Percentiles rank a stretch among this genome's conserved stretches.
Conservation (phyloP, 2,797 vertebrate genomes). For the Aratinga solstitialis region DNA sequence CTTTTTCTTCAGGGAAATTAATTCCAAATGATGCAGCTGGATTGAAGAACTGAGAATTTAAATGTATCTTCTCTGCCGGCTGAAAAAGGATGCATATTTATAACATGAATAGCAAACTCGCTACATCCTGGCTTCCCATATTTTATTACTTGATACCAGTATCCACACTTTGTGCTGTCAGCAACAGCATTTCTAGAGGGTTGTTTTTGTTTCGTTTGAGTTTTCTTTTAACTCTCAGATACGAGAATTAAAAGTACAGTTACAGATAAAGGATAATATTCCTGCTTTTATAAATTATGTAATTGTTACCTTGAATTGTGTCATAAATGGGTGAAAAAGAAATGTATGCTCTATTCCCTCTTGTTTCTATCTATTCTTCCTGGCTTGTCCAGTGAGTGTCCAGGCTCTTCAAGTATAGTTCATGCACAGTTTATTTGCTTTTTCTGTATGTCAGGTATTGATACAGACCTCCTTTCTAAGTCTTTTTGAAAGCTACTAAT, state of each 20-base stretch:
- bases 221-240: not conserved
- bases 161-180: not conserved
- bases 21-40: slow-evolving; percentile 43
- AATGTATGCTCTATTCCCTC: not conserved
- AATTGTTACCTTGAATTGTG: not conserved
- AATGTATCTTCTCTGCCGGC: slow-evolving; percentile 10
- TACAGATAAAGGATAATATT: not conserved
- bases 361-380: not conserved
- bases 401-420: not conserved
- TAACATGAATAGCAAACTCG: not conserved
- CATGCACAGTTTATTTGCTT: not conserved
- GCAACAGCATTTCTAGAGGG: not conserved
- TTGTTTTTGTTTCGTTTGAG: fast-evolving
- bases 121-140: not conserved
- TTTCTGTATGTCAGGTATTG: not conserved
- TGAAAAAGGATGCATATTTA: slow-evolving; percentile 43
- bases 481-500: not conserved
- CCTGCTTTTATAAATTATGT: not conserved
- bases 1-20: slow-evolving; percentile 55
- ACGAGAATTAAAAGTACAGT: not conserved
- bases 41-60: slow-evolving; percentile 45
- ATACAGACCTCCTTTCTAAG: not conserved
- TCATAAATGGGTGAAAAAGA: not conserved
- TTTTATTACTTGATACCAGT: not conserved
- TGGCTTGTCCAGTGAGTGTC: not conserved